Conservation (phyloP, 1,140 invertebrate species). For the Theocolax elegans region DNA sequence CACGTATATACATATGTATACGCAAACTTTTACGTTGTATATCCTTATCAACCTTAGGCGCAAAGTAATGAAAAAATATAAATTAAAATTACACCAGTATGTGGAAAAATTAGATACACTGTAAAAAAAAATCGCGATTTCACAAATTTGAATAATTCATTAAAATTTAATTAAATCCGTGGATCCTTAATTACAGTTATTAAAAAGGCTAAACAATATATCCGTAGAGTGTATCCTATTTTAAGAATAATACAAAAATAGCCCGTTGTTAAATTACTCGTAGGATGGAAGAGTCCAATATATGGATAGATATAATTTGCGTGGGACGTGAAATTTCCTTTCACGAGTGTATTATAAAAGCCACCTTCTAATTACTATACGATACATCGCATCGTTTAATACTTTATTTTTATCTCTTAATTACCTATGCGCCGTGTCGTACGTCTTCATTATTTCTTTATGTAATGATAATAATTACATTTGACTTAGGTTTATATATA, state of each 20-base stretch:
- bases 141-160: too few relatives aligned
- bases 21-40: too few relatives aligned
- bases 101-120: too few relatives aligned
- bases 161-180: slow-evolving; percentile 21
- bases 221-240: slow-evolving; percentile 15
- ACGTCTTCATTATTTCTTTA: too few relatives aligned
- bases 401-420: slow-evolving; percentile 31
- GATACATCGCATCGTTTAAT: neutral
- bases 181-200: slow-evolving; percentile 32
- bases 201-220: slow-evolving; percentile 34
- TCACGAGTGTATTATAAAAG: neutral
- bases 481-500: too few relatives aligned
- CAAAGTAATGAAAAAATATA: too few relatives aligned
- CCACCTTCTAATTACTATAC: slow-evolving; percentile 28
- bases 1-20: too few relatives aligned
- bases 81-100: too few relatives aligned
- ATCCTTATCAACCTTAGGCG: too few relatives aligned
- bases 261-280: slow-evolving; percentile 11
- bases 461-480: too few relatives aligned
- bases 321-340: slow-evolving; percentile 25
- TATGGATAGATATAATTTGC: neutral
- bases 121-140: too few relatives aligned
- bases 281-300: neutral
- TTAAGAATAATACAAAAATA: slow-evolving; percentile 32
- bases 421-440: slow-evolving; percentile 7